These are phyloP conservation scores for Sylvicapra grimmia DNA, from an alignment of 2,113 vertebrate species.

Conservation along the genomic window DNA sequence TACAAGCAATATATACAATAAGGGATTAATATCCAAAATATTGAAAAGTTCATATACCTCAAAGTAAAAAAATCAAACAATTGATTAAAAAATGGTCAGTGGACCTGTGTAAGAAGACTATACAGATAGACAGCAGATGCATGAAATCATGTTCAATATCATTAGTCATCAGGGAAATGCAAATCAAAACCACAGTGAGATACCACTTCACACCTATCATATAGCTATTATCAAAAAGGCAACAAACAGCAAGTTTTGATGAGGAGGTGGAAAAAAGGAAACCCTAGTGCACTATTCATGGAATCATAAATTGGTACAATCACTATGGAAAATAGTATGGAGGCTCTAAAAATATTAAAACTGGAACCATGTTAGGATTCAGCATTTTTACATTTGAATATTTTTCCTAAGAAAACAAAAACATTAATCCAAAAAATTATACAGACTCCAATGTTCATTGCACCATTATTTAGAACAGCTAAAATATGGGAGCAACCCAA, in stretches of 20 bases:
- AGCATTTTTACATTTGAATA: neutral
- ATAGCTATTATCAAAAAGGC: neutral
- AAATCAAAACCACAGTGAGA: neutral
- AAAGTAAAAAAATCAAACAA: neutral
- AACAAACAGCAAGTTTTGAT: neutral
- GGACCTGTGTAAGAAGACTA: neutral
- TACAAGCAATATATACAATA: neutral
- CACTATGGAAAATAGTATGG: neutral
- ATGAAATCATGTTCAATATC: neutral
- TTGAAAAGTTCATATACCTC: neutral
- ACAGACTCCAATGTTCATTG: neutral
- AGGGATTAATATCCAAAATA: neutral
- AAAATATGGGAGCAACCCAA: neutral
- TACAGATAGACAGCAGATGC: neutral
- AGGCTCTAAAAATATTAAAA: neutral
- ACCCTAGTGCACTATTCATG: neutral
- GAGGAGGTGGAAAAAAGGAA: neutral
- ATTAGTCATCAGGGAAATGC: neutral
- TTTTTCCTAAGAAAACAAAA: neutral
- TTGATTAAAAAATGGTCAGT: neutral
- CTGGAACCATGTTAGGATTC: neutral
- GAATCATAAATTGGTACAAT: neutral
- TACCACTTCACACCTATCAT: neutral
- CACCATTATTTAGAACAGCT: neutral
- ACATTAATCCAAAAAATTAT: neutral